Conservation (phyloP, 2,888 invertebrate genomes). For the Melanargia galathea region DNA sequence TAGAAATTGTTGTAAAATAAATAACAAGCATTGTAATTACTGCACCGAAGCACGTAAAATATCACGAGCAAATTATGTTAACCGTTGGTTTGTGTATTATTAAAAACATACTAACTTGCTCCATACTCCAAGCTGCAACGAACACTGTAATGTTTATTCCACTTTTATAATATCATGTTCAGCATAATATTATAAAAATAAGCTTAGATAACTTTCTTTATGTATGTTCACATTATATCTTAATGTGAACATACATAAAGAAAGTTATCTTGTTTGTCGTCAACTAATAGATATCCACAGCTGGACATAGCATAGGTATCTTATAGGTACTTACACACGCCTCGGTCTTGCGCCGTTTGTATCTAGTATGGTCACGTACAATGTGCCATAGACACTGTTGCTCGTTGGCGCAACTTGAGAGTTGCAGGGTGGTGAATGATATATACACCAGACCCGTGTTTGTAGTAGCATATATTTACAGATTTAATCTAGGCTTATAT, state of each 20-base stretch:
- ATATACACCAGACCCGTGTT: too few species aligned
- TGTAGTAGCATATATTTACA: too few species aligned
- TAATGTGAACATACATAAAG: too few species aligned
- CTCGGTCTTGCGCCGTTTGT: too few species aligned
- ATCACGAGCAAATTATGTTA: slow-evolving; percentile 5
- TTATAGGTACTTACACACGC: too few species aligned
- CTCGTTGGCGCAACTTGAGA: too few species aligned
- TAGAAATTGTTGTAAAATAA: neutral
- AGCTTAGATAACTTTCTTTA: neutral
- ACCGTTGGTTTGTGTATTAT: slow-evolving; percentile 15
- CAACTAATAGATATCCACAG: neutral
- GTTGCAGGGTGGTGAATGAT: too few species aligned
- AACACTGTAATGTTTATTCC: neutral
- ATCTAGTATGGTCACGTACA: too few species aligned
- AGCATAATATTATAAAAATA: slow-evolving; percentile 2
- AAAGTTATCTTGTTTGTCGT: neutral
- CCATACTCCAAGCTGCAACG: neutral
- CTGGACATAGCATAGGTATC: too few species aligned
- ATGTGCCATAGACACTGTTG: too few species aligned
- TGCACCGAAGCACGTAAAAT: slow-evolving; percentile 5
- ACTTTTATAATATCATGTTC: neutral
- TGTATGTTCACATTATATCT: neutral
- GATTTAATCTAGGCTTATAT: too few species aligned
- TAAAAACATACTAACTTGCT: slow-evolving; percentile 15
- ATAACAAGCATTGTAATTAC: slow-evolving; percentile 1